These are phyloP conservation scores for Myrmecophaga tridactyla DNA, from an alignment of 2,113 vertebrate genomes.

Conservation along the genomic window DNA sequence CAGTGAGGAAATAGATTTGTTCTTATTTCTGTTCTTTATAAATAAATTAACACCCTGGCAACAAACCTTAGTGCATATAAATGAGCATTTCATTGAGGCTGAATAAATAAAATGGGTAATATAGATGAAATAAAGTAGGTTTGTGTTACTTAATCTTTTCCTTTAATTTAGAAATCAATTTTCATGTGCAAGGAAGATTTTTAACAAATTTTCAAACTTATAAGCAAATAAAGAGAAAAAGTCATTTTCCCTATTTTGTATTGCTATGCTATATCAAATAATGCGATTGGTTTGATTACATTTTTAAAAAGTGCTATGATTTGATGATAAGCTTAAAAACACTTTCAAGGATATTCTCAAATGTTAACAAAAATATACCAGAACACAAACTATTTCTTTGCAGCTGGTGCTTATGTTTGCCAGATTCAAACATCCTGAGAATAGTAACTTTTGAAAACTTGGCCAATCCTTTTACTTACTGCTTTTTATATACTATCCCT, in stretches of 20 bases:
- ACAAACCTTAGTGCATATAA: neutral
- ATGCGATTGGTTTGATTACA: conserved; percentile 64
- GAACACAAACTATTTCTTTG: neutral
- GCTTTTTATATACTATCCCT: neutral
- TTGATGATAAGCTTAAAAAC: neutral
- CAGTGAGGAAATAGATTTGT: neutral
- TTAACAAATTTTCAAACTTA: neutral
- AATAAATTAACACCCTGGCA: neutral
- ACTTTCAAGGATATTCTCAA: neutral
- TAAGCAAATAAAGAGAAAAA: conserved; percentile 48
- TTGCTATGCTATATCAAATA: conserved; percentile 71
- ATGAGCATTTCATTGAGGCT: neutral
- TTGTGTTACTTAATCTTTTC: neutral
- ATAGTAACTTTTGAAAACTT: neutral
- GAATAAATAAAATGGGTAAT: neutral
- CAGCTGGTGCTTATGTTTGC: neutral
- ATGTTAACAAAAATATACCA: neutral
- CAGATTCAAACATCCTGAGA: neutral
- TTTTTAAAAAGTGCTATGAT: conserved; percentile 64
- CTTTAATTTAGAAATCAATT: neutral
- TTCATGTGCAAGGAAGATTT: neutral
- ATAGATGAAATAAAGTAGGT: neutral
- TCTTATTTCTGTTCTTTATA: neutral
- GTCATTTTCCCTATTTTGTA: conserved; percentile 67
- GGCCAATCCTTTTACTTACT: neutral